These are phyloP conservation scores for Neodiprion lecontei DNA, from an alignment of 1,140 invertebrate genomes.

Conservation along the genomic window DNA sequence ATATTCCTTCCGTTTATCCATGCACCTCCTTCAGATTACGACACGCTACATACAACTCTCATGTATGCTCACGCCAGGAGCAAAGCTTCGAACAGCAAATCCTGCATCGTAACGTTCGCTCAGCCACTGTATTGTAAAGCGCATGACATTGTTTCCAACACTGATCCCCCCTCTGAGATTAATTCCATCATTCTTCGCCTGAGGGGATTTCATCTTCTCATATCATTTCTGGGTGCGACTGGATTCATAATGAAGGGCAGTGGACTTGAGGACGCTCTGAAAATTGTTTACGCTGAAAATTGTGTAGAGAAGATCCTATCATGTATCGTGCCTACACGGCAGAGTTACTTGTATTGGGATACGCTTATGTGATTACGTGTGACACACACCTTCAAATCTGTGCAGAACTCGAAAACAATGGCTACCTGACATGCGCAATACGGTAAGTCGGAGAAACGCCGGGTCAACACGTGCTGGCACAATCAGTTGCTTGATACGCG, in stretches of 20 bases:
- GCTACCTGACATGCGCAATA: no score
- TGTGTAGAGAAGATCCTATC: slow-evolving; percentile 46
- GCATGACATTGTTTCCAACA: slow-evolving; percentile 30
- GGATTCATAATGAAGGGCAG: slow-evolving; percentile 32
- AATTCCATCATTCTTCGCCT: slow-evolving; percentile 20
- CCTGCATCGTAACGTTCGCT: slow-evolving; percentile 27
- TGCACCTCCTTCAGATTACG: slow-evolving; percentile 23
- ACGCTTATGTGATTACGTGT: no score
- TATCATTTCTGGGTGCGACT: slow-evolving; percentile 32
- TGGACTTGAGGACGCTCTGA: slow-evolving; percentile 30
- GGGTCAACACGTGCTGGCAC: no score
- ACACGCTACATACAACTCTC: slow-evolving; percentile 20
- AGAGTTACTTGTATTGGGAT: no score
- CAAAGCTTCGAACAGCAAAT: slow-evolving; percentile 14
- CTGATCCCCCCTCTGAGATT: slow-evolving; percentile 24
- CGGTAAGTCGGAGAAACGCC: no score
- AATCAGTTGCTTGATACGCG: no score
- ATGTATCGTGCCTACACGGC: no score
- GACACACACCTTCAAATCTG: no score
- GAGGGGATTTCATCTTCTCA: slow-evolving; percentile 30
- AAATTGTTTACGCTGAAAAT: slow-evolving; percentile 37
- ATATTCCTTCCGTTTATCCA: slow-evolving; percentile 29
- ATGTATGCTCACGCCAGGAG: slow-evolving; percentile 2
- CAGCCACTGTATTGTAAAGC: slow-evolving; percentile 28
- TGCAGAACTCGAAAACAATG: no score